Percentiles rank a stretch among this genome's conserved stretches.
Evolutionary conservation across 2,113 vertebrate genomes (phyloP).

Genomic region (Setophaga petechia): DNA sequence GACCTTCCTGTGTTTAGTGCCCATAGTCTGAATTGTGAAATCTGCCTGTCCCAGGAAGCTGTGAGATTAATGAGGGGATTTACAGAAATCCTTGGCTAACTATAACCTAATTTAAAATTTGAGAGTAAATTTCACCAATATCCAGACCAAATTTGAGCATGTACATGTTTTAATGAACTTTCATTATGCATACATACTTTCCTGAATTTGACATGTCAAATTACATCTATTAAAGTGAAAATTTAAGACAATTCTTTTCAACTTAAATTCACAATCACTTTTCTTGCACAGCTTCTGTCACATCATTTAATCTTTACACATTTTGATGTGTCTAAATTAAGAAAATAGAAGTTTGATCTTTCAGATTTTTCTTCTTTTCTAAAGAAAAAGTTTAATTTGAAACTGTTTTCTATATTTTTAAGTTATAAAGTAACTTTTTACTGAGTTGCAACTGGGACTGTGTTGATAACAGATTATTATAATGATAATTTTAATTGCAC

Average conservation of each 20-base stretch:
- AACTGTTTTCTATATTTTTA: background rate
- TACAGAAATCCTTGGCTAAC: background rate
- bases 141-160: background rate
- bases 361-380: background rate
- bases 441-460: background rate
- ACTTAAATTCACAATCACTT: background rate
- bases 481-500: background rate
- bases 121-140: background rate
- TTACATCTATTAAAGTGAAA: background rate
- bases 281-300: background rate
- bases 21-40: background rate
- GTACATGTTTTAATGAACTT: background rate
- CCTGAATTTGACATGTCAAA: background rate
- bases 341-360: background rate
- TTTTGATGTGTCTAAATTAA: background rate
- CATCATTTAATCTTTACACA: background rate
- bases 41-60: background rate
- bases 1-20: background rate
- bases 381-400: background rate
- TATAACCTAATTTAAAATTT: background rate
- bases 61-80: background rate
- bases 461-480: background rate
- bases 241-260: background rate
- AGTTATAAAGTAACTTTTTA: background rate
- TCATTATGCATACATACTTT: background rate